A percentile compares a stretch with the other conserved stretches of the same genome.
Evolutionary conservation across 1,140 invertebrate species (phyloP).

Genomic region (Conopomorpha cramerella): DNA sequence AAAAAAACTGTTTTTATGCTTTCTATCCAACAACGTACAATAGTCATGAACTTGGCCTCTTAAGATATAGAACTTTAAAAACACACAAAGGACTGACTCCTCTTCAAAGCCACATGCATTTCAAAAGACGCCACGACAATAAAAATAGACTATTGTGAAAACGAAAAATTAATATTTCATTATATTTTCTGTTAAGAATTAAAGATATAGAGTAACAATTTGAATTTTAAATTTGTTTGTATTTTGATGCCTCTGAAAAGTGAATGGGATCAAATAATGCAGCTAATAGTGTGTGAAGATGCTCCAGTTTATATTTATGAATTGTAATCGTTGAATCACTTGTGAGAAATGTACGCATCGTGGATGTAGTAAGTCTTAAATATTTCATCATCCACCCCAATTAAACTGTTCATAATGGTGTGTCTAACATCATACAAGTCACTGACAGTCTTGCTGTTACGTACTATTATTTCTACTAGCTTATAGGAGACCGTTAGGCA

Average conservation of each 20-base stretch:
- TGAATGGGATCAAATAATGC: slow-evolving; percentile 36
- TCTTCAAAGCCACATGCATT: slow-evolving; percentile 3
- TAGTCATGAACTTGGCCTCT: not conserved
- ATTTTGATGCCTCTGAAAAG: slow-evolving; percentile 12
- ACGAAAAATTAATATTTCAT: slow-evolving; percentile 44
- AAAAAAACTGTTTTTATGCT: no score
- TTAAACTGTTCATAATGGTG: no score
- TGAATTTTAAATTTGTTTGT: slow-evolving; percentile 41
- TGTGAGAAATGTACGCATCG: no score
- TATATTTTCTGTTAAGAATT: slow-evolving; percentile 31
- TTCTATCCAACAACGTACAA: no score
- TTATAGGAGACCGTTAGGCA: no score
- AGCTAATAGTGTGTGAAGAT: slow-evolving; percentile 56
- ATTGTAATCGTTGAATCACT: no score
- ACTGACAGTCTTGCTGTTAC: no score
- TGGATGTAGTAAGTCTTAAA: no score
- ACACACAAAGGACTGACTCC: slow-evolving; percentile 7
- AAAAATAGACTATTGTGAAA: slow-evolving; percentile 40
- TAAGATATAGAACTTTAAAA: slow-evolving; percentile 6
- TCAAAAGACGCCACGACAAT: slow-evolving; percentile 33
- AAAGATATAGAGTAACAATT: slow-evolving; percentile 42
- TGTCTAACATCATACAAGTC: no score
- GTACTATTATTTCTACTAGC: no score
- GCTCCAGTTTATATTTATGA: no score
- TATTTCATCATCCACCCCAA: no score